Base-by-base conservation (phyloP, 2,113 vertebrate genomes). In the Podilymbus podiceps region DNA sequence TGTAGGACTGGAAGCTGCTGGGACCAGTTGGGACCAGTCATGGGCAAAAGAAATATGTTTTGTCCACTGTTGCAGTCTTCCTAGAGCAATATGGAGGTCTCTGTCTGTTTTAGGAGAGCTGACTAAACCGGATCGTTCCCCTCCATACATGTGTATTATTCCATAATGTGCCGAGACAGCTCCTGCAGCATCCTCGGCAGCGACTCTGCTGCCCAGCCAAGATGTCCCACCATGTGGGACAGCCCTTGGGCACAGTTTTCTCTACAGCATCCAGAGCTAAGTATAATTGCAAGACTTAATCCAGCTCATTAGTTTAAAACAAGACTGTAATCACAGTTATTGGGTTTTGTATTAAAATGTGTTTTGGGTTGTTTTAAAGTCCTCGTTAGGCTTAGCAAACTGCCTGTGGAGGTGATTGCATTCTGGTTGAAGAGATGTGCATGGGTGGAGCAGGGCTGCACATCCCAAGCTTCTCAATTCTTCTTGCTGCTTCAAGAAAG, bases 41-140 rank as follows among this genome's bases (percentile, higher is more conserved):
- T 94, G 94, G 98, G 93, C 98, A 98, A 97, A 97, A 89, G 53
- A 85, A 75, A 25, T 59, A 8, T 50, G n/a, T 90, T 97, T 98
- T 98, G 98, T 97, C 98, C 93, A 31, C 85, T 13, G 0, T 71
- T 77, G 97, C 97, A 98, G 97, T 47, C 76, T 95, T 98, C 98
- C 98, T 97, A 98, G 96, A 98, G 88, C 74, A 95, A 98, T 93
- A 49, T 86, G 98, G 98, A 98, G 98, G 97, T 97, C 97, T 98
- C 98, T 98, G 98, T 98, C 98, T 97, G 97, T 85, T 96, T 98
- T 97, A 92, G 95, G 46, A 88, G 60, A 98, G 98, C 42, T 23
- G 35, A 3, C 98, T 96, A 80, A 97, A 94, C 69, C 56, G 15
- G 98, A 97, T 98, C 97, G 96, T 98, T 98, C 98, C 97, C 96